These are phyloP conservation scores for Nyctibius grandis DNA, from an alignment of 2,797 vertebrate species.

Conservation along the genomic window DNA sequence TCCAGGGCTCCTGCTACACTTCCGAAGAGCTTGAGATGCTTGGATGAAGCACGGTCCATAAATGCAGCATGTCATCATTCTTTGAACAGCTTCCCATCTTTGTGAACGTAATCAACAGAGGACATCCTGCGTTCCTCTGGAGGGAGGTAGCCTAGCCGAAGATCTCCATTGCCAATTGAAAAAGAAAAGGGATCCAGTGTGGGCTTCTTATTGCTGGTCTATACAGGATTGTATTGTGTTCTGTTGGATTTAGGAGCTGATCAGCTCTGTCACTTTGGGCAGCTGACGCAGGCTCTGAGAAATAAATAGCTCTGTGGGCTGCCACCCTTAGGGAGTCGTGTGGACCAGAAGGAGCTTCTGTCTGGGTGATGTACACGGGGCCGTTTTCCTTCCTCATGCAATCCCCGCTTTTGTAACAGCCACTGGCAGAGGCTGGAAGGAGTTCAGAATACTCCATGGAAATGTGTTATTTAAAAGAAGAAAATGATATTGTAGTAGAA, in stretches of 20 bases:
- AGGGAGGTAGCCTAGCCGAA: neutral
- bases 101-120: neutral
- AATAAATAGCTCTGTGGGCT: neutral
- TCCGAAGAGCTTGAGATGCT: neutral
- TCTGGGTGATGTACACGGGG: neutral
- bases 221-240: rapidly evolving
- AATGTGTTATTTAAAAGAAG: neutral
- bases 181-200: neutral
- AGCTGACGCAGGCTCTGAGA: neutral
- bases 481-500: neutral
- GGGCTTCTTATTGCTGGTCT: neutral
- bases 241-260: neutral
- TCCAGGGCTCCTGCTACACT: neutral
- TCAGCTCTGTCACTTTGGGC: neutral
- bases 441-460: neutral
- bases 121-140: neutral
- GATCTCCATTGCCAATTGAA: neutral
- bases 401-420: neutral
- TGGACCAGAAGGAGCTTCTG: neutral
- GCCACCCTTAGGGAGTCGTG: neutral
- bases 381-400: neutral
- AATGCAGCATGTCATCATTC: neutral
- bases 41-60: rapidly evolving
- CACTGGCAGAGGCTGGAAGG: neutral
- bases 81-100: neutral